Base-by-base conservation (phyloP, 35 echinoderm and acorn worm species). In the Heliocidaris tuberculata region DNA sequence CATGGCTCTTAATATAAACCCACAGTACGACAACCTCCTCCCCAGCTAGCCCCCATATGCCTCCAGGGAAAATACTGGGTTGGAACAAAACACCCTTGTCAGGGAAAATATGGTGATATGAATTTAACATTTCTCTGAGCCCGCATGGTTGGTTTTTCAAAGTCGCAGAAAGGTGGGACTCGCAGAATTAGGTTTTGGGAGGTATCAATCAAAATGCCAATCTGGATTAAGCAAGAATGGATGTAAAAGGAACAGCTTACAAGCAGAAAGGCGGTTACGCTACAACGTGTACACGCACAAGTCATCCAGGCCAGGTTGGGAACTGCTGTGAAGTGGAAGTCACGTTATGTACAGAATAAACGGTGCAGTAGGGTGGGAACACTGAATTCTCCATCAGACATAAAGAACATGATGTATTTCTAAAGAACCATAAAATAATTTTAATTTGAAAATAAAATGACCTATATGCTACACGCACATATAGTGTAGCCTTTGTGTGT, bases 181-280 rank as follows among this genome's bases (percentile, higher is more conserved):
- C 31, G 2, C 50, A 30, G 50, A 59, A 93, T 93, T 59, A 93
- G 50, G 49, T 93, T 93, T 24, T 30, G 91, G 91, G 91, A 59
- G 29, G 50, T 93, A 93, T 93, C 91, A 93, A 93, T 93, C 91
- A 93, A 93, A 59, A 35, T 59, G 91, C 50, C 91, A 93, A 32
- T 93, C 50, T 93, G 11, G 91, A 93, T 93, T 93, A 50, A 30
- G 50, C 27, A 54, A 24, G 32, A 47, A 5, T 89, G 19, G 87
- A 48, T 47, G 19, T 89, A 47, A 32, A 89, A 48, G 87, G 87
- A 48, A 42, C 87, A 89, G 31, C 31, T 47, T 89, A 89, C 87
- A 89, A 48, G 87, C 65, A 78, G 17, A 78, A 78, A 78, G 65
- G 65, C 65, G 65, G 65, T 78, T 8, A 24, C 15, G 17, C 21